These are phyloP conservation scores for Hyaena hyaena DNA, from an alignment of 2,113 vertebrate genomes.

Conservation along the genomic window DNA sequence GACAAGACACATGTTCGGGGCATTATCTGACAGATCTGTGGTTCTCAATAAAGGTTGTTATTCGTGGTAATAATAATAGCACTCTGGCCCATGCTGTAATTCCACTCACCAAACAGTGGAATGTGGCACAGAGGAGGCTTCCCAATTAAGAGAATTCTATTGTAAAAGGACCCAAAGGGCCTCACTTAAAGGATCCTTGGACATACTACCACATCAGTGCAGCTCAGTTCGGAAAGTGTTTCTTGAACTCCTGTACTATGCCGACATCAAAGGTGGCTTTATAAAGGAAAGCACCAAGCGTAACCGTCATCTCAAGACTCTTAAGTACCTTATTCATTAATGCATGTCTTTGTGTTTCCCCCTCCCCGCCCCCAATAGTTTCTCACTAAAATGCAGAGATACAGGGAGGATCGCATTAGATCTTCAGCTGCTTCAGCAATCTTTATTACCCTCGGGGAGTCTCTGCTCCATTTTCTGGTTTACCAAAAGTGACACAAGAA, in stretches of 20 bases:
- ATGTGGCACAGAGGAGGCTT: neutral
- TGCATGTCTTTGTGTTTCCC: neutral
- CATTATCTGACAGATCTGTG: slow-evolving; percentile 45
- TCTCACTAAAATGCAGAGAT: neutral
- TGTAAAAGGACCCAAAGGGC: neutral
- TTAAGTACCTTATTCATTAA: neutral
- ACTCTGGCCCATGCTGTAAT: neutral
- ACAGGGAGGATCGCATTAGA: neutral
- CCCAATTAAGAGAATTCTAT: slow-evolving; percentile 20
- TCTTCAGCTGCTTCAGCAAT: neutral
- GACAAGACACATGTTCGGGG: slow-evolving; percentile 48
- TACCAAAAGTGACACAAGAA: neutral
- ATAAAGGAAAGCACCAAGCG: neutral
- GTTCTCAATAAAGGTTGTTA: slow-evolving; percentile 67
- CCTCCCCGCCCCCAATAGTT: neutral
- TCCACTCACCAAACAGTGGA: neutral
- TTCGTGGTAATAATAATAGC: slow-evolving; percentile 51
- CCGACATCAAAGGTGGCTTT: neutral
- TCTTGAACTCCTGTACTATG: neutral
- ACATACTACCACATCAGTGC: neutral
- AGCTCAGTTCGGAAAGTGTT: neutral
- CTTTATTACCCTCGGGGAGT: neutral
- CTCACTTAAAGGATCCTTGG: neutral
- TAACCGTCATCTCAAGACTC: neutral
- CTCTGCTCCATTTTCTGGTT: neutral